Evolutionary conservation across 2,797 vertebrate genomes (phyloP).

Genomic region (Arremon brunneinucha): DNA sequence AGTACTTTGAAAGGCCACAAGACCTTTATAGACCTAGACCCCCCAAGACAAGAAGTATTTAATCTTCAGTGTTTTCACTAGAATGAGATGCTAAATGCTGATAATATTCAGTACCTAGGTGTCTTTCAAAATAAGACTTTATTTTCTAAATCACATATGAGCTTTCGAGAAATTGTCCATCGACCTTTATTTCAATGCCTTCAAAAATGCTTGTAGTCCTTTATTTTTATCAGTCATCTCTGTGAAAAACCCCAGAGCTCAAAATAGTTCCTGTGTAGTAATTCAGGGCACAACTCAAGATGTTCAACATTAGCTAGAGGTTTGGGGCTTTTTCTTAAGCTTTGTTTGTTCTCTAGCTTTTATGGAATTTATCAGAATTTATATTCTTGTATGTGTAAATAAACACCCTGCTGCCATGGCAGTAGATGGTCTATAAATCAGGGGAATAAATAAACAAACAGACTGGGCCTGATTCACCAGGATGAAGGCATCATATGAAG

Average conservation of each 20-base stretch:
- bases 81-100: not conserved
- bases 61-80: not conserved
- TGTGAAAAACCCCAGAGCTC: not conserved
- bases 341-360: constrained; percentile 16
- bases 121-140: not conserved
- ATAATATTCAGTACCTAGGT: not conserved
- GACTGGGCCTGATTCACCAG: not conserved
- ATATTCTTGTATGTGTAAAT: constrained; percentile 33
- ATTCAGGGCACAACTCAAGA: not conserved
- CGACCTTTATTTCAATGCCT: not conserved
- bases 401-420: not conserved
- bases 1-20: not conserved
- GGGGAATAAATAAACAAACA: constrained; percentile 14
- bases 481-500: not conserved
- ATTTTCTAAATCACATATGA: not conserved
- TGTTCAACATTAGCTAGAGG: not conserved
- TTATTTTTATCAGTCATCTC: constrained; percentile 3
- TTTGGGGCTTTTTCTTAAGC: not conserved
- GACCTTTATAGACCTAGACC: not conserved
- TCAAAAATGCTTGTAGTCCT: not conserved
- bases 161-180: not conserved
- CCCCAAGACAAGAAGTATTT: not conserved
- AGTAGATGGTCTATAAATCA: constrained; percentile 34
- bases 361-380: constrained; percentile 41
- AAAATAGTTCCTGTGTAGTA: not conserved